A percentile compares a stretch with the other conserved stretches of the same genome.
These are phyloP conservation scores for Myotis brandtii DNA, from an alignment of 2,113 vertebrate genomes.

Conservation along the genomic window DNA sequence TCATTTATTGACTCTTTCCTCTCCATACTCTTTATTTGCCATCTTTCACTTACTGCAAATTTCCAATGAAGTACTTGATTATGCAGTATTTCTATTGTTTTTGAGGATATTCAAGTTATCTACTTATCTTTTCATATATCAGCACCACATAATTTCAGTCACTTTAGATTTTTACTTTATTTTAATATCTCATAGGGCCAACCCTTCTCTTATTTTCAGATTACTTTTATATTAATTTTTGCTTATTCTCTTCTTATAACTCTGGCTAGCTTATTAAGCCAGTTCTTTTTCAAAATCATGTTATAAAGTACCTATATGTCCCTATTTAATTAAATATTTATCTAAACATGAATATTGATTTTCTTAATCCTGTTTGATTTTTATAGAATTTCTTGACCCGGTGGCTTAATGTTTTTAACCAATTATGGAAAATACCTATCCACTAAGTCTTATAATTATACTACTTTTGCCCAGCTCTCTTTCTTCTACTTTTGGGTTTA, in stretches of 20 bases:
- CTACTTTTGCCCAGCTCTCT: neutral
- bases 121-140: neutral
- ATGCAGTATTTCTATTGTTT: neutral
- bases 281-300: neutral
- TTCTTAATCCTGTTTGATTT: neutral
- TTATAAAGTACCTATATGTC: neutral
- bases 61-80: neutral
- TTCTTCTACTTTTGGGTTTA: neutral
- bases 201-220: neutral
- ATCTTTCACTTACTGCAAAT: neutral
- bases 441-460: neutral
- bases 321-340: neutral
- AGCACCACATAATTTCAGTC: neutral
- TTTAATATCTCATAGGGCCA: neutral
- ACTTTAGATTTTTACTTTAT: neutral
- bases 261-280: neutral
- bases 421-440: neutral
- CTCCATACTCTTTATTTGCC: neutral
- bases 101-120: neutral
- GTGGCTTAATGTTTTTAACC: neutral
- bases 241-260: neutral
- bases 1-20: neutral
- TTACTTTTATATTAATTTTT: neutral
- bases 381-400: neutral
- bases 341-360: neutral